Evolutionary conservation across 2,113 vertebrate genomes (phyloP).

Genomic region (Lutjanus erythropterus): DNA sequence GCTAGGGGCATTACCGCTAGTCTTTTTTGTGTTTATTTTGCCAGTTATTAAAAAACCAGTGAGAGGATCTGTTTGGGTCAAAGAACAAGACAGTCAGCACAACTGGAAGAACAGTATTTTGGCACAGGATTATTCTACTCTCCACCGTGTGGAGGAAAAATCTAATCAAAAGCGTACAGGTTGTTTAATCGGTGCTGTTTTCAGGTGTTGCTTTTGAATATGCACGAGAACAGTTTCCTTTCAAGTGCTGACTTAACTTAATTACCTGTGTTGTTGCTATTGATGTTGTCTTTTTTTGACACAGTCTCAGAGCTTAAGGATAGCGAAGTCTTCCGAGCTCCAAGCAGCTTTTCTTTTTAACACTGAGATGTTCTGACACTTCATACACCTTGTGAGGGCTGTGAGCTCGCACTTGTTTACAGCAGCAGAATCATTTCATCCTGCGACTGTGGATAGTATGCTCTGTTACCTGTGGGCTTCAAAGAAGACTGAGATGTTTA

Average conservation of each 20-base stretch:
- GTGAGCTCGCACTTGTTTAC: constrained; percentile 62
- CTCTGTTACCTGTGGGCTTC: constrained; percentile 61
- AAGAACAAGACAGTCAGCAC: constrained; percentile 14
- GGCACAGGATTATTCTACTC: neutral
- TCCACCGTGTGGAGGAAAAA: neutral
- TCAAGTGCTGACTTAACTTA: constrained; percentile 22
- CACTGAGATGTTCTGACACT: constrained; percentile 45
- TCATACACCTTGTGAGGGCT: constrained; percentile 32
- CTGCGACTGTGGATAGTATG: constrained; percentile 28
- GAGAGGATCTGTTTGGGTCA: constrained; percentile 6
- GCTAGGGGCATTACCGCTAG: constrained; percentile 17
- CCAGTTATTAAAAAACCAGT: constrained; percentile 17
- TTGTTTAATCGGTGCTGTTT: constrained; percentile 23
- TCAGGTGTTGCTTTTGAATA: constrained; percentile 40
- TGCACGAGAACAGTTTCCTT: constrained; percentile 12
- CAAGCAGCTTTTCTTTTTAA: constrained; percentile 38
- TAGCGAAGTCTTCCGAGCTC: constrained; percentile 27
- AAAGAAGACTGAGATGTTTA: constrained; percentile 51
- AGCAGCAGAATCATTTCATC: constrained; percentile 49
- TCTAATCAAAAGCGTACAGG: constrained; percentile 18
- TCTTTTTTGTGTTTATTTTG: constrained; percentile 27
- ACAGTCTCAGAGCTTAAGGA: constrained; percentile 24
- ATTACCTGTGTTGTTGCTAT: constrained; percentile 42
- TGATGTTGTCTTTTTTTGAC: constrained; percentile 54
- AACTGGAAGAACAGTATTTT: constrained; percentile 16